These are phyloP conservation scores for Vidua macroura DNA, from an alignment of 2,113 vertebrate genomes.

Conservation along the genomic window DNA sequence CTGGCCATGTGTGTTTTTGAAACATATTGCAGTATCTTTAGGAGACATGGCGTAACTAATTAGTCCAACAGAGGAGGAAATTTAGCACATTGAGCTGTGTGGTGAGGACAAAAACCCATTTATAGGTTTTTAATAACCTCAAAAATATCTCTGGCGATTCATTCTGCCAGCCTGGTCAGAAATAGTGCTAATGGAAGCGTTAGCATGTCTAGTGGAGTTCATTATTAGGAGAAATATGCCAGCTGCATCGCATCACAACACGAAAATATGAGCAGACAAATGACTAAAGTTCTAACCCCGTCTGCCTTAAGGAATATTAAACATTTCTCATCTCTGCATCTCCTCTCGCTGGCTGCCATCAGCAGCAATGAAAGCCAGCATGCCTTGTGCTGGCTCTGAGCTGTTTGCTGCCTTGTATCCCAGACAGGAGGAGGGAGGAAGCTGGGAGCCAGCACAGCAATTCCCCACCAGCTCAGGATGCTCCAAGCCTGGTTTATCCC, in stretches of 20 bases:
- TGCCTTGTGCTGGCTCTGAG: not conserved
- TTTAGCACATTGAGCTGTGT: conserved; percentile 14
- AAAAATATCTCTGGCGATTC: conserved; percentile 54
- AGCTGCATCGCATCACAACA: conserved; percentile 36
- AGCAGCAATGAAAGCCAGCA: not conserved
- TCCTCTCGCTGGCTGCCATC: not conserved
- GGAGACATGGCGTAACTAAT: conserved; percentile 33
- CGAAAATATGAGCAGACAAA: conserved; percentile 54
- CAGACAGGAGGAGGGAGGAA: not conserved
- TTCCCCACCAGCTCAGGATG: not conserved
- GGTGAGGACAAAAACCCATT: conserved; percentile 50
- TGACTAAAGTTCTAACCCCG: conserved; percentile 23
- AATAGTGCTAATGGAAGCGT: conserved; percentile 22
- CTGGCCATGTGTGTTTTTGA: conserved; percentile 15
- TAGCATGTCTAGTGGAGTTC: conserved; percentile 39
- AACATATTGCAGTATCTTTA: conserved; percentile 24
- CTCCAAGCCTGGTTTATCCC: not conserved
- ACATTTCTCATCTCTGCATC: not conserved
- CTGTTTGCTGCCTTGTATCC: not conserved
- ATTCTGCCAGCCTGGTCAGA: conserved; percentile 38
- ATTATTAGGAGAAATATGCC: conserved; percentile 39
- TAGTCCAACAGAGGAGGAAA: conserved; percentile 36
- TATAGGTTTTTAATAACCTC: conserved; percentile 63
- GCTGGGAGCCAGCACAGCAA: not conserved
- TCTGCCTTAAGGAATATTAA: conserved; percentile 25